Base-by-base conservation (phyloP, 2,888 invertebrate genomes). In the Antheraea assamensis region DNA sequence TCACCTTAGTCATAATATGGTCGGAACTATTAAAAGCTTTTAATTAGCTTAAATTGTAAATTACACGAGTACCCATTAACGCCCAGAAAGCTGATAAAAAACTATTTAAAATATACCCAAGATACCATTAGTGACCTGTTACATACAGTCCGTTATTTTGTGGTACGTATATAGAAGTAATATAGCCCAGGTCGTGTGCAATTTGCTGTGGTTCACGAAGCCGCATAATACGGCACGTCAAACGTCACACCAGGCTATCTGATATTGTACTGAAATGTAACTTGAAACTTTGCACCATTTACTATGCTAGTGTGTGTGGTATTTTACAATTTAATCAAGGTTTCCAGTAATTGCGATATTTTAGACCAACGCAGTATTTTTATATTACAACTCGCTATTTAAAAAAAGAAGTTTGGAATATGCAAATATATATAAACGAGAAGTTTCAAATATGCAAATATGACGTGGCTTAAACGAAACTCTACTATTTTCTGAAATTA, bases 201-300 rank as follows among this genome's bases (percentile, higher is more conserved):
- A 68, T 68, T 87, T 90, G 89, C 84, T 88, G 90, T 85, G 78
- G 81, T 81, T 84, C 85, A 85, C 82, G 91, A 92, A 92, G 92
- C 92, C 93, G 88, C 91, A 92, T 87, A 90, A 89, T 88, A 85
- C 83, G 85, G 85, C 84, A 82, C 84, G 83, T 86, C 82, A 82
- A 84, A 83, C 83, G 82, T 80, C 80, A 83, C 82, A 76, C 79
- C 76, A 79, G 80, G 91, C 85, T 88, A 92, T 88, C 86, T 84
- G 92, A 92, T 90, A 90, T 86, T 87, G 87, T n/a, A n/a, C 86
- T 89, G 84, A 87, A 88, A 88, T 82, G 90, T 87, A 90, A 90
- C 86, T 85, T 83, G 87, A 90, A 85, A 85, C 90, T 87, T 70
- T 35, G 73, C 73, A 27, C 47, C 70, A 73, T 70, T 70, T 55